A percentile compares a stretch with the other conserved stretches of the same genome.
These are phyloP conservation scores for Philypnodon macrostomus DNA, from an alignment of 2,797 vertebrate genomes.

Conservation along the genomic window DNA sequence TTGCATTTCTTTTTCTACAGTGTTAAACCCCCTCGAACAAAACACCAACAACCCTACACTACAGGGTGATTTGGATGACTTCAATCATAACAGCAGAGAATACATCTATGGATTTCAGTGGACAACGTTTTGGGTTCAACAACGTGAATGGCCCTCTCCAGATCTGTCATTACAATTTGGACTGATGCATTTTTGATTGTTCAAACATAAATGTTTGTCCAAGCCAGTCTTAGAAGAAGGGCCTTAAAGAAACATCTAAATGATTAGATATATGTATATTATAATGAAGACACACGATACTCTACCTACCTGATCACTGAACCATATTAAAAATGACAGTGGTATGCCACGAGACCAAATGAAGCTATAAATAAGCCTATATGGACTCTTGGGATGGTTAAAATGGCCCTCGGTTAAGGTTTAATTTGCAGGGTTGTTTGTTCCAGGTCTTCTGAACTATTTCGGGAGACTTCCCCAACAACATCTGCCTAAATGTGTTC, in stretches of 20 bases:
- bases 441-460: constrained; percentile 8
- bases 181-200: neutral
- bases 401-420: constrained; percentile 2
- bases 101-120: no score
- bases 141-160: no score
- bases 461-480: constrained; percentile 5
- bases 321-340: constrained; percentile 2
- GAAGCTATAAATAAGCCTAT: constrained; percentile 7
- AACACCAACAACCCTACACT: no score
- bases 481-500: constrained; percentile 16
- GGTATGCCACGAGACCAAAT: constrained; percentile 7
- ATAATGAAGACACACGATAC: neutral
- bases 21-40: no score
- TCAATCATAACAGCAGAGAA: no score
- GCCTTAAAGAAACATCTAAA: constrained; percentile 2
- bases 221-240: neutral
- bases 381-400: neutral
- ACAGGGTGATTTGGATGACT: no score
- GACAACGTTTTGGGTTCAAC: no score
- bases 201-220: neutral
- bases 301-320: constrained; percentile 8
- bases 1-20: no score
- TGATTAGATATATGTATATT: neutral
- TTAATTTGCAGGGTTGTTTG: constrained; percentile 16
- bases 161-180: neutral